Percentiles rank a stretch among this genome's conserved stretches.
These are phyloP conservation scores for Augochlorella aurata DNA, from an alignment of 2,888 invertebrate genomes.

Conservation along the genomic window DNA sequence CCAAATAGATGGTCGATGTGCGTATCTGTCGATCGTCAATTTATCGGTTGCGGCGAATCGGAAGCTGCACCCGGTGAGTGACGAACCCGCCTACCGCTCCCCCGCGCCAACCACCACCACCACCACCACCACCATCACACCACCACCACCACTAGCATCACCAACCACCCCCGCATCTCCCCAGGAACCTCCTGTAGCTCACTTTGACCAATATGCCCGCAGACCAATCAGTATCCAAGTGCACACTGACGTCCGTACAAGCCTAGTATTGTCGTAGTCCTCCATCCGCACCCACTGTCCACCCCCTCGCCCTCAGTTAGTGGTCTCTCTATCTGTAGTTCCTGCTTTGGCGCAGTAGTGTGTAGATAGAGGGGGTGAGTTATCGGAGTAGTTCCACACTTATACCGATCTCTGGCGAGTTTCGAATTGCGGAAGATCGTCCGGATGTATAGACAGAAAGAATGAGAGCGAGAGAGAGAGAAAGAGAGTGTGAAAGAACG, in stretches of 20 bases:
- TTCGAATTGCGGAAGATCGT: slow-evolving; percentile 28
- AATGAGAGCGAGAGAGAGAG: slow-evolving; percentile 8
- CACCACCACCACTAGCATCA: slow-evolving; percentile 23
- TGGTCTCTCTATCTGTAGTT: slow-evolving; percentile 65
- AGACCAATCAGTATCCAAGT: slow-evolving; percentile 75
- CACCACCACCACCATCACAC: slow-evolving; percentile 5
- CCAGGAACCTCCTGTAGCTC: slow-evolving; percentile 74
- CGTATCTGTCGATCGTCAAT: slow-evolving; percentile 80
- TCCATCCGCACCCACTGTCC: slow-evolving; percentile 14
- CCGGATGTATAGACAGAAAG: slow-evolving; percentile 22
- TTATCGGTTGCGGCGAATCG: slow-evolving; percentile 81
- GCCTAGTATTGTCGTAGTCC: slow-evolving; percentile 67
- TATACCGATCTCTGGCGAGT: slow-evolving; percentile 32
- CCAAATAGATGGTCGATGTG: slow-evolving; percentile 82
- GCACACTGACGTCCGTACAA: slow-evolving; percentile 64
- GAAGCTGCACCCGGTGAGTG: slow-evolving; percentile 82
- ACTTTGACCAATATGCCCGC: slow-evolving; percentile 76
- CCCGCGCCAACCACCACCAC: slow-evolving; percentile 39
- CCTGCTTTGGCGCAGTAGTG: slow-evolving; percentile 68
- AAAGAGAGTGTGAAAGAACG: background rate
- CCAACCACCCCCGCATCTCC: slow-evolving; percentile 3
- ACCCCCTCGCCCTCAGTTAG: slow-evolving; percentile 8
- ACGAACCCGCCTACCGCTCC: slow-evolving; percentile 72
- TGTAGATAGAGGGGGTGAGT: slow-evolving; percentile 67
- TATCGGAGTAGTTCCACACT: slow-evolving; percentile 53